phyloP scores from a whole-genome alignment of 2,113 vertebrate species.

The Xenopus borealis region DNA sequence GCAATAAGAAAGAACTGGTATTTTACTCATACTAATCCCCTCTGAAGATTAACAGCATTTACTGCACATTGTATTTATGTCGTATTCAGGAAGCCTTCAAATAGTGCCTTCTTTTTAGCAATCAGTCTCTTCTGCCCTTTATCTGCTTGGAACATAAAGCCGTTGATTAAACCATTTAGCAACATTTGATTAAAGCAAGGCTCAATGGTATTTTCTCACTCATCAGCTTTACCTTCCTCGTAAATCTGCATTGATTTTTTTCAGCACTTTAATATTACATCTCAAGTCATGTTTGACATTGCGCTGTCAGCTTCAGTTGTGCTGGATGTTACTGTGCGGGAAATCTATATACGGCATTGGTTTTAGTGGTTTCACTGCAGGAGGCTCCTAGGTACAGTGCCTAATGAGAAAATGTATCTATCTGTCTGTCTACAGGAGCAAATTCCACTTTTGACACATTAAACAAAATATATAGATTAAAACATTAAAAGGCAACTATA shows the following conservation, averaged over 20 bases:
- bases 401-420: no score
- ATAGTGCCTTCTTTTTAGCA: neutral
- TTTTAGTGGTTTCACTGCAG: no score
- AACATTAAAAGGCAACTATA: no score
- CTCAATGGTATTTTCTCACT: neutral
- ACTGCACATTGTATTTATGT: neutral
- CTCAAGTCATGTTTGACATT: conserved; percentile 1
- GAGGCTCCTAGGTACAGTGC: no score
- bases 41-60: neutral
- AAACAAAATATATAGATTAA: no score
- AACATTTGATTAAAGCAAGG: neutral
- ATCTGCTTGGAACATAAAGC: neutral
- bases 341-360: no score
- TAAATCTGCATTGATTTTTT: neutral
- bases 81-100: conserved; percentile 1
- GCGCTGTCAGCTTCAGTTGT: neutral
- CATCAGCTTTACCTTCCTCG: neutral
- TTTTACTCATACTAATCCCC: no score
- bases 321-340: no score
- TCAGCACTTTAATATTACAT: conserved; percentile 5
- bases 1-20: no score
- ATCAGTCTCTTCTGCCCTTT: neutral
- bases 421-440: no score
- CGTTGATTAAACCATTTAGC: neutral
- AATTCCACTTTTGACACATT: no score